Conservation (phyloP, 2,888 invertebrate species). For the Drosophila diplacantha region DNA sequence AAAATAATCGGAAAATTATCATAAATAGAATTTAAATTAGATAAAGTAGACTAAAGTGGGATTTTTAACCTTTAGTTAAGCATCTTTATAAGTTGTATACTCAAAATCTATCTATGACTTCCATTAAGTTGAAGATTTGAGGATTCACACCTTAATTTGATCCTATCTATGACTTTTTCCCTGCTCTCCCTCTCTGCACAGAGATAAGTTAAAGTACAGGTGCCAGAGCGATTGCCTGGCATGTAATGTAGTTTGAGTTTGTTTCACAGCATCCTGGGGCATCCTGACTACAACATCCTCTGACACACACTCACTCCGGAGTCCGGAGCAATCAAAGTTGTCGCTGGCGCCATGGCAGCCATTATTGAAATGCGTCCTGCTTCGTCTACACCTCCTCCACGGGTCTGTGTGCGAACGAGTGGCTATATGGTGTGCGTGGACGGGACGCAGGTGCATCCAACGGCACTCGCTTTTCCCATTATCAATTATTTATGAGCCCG, state of each 20-base stretch:
- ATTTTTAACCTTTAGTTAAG: neutral
- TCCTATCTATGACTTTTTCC: too few relatives aligned
- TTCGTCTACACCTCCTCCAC: neutral
- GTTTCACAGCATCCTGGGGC: slow-evolving; percentile 26
- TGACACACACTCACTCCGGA: neutral
- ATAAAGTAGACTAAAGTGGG: neutral
- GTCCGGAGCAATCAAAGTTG: slow-evolving; percentile 38
- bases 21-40: neutral
- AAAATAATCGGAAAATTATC: neutral
- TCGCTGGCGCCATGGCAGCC: slow-evolving; percentile 29
- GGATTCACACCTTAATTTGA: too few relatives aligned
- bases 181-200: neutral
- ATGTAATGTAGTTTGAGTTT: slow-evolving; percentile 22
- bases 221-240: slow-evolving; percentile 1
- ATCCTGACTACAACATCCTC: slow-evolving; percentile 8
- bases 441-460: slow-evolving; percentile 26
- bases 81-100: neutral
- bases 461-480: slow-evolving; percentile 45
- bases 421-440: slow-evolving; percentile 8
- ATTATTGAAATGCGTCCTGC: slow-evolving; percentile 35
- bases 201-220: neutral
- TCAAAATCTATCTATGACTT: neutral
- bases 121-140: too few relatives aligned
- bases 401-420: slow-evolving; percentile 6
- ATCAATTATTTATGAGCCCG: slow-evolving; percentile 64